Base-by-base conservation (phyloP, 2,113 vertebrate species). In the Anser cygnoides region DNA sequence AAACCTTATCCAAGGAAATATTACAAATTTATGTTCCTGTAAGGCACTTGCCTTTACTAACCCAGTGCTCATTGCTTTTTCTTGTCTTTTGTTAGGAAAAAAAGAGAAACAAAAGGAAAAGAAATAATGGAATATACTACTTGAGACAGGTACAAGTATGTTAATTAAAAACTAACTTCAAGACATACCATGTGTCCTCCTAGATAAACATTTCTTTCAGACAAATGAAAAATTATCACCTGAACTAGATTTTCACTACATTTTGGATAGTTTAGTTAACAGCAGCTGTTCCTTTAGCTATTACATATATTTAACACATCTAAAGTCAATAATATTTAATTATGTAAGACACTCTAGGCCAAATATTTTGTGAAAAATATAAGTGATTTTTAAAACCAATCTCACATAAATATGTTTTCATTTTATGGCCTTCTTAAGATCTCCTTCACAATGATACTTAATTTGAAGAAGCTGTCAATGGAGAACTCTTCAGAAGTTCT, bases 131-230 rank as follows among this genome's bases (percentile, higher is more conserved):
- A 59, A 20, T 28, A 68, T 7, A 52, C 22, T 70, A 63, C n/a
- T 41, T 65, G 77, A 90, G 59, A 66, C 10, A 73, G 28, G 79
- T 63, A 49, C 17, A 93, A 46, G n/a, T 66, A 71, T 28, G 4
- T 50, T 74, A 70, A 87, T 90, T 93, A 80, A 88, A 90, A 89
- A 29, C 15, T 74, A 87, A 76, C 26, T 78, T 93, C 39, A 82
- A 79, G 25, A 17, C 11, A 79, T 82, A 29, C 95, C 16, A 55
- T 14, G 21, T n/a, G 6, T 68, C 29, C 50, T 79, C 37, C 31
- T 50, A 92, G 9, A 61, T 13, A 85, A 84, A 87, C 1, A 46
- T 13, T 21, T 58, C 44, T 78, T 37, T 3, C 6, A 54, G 18
- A 84, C 2, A 79, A 58, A 29, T 10, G 71, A 88, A 82, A 91